These are phyloP conservation scores for Catalaphyllia jardinei DNA, from an alignment of 64 coral and sea anemone species.

Conservation along the genomic window DNA sequence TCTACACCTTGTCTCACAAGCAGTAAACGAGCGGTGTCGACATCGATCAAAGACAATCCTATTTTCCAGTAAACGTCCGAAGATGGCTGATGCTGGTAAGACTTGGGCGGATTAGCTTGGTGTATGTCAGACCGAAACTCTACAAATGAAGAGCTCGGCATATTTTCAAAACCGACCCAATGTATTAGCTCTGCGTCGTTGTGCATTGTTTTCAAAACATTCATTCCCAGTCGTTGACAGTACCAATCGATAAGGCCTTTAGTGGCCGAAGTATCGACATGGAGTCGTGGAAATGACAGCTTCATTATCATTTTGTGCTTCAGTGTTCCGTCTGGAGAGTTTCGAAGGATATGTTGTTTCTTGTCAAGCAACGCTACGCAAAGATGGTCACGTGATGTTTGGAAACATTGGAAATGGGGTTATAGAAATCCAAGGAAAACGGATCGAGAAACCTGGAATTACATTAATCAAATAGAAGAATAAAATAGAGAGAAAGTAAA, in stretches of 20 bases:
- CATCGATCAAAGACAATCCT: constrained; percentile 49
- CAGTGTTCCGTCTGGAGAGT: not conserved
- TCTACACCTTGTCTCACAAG: constrained; percentile 35
- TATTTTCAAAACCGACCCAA: constrained; percentile 14
- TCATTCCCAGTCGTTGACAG: constrained; percentile 28
- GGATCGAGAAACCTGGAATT: no score
- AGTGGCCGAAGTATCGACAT: constrained; percentile 15
- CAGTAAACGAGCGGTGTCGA: constrained; percentile 36
- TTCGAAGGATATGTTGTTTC: no score
- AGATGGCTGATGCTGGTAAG: not conserved
- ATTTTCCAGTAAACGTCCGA: constrained; percentile 76
- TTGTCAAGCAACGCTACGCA: no score
- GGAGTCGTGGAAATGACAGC: constrained; percentile 22
- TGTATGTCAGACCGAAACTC: constrained; percentile 24
- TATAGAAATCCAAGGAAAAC: no score
- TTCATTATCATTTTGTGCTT: not conserved
- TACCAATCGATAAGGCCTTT: constrained; percentile 18
- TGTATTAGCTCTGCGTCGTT: constrained; percentile 7
- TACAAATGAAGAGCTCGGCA: not conserved
- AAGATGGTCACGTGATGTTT: no score
- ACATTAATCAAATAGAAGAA: no score
- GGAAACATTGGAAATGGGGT: no score
- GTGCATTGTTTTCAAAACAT: not conserved
- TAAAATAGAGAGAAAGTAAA: no score
- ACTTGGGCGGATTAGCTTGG: constrained; percentile 1